Conservation (phyloP, 1,140 invertebrate genomes). For the Rhynchophorus ferrugineus region DNA sequence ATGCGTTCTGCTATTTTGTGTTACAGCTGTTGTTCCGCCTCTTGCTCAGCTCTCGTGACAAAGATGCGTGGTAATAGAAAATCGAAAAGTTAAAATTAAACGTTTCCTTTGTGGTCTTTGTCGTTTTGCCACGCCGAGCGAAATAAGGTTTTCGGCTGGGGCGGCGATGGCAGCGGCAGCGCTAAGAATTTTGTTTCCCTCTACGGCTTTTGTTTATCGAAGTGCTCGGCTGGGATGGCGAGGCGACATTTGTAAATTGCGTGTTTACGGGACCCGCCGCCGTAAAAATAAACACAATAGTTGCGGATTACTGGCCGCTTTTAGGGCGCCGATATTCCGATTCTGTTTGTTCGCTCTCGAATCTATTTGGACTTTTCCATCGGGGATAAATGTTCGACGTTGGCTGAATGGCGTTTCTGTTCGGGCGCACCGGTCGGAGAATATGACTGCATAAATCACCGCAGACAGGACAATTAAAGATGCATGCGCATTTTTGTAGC, state of each 20-base stretch:
- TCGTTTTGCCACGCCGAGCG: background rate
- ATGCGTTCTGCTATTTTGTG: too few relatives aligned
- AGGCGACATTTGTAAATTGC: conserved; percentile 6
- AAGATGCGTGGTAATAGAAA: conserved; percentile 2
- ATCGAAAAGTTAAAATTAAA: conserved; percentile 17
- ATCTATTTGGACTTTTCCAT: too few relatives aligned
- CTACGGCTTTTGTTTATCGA: conserved; percentile 15
- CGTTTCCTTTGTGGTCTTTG: conserved; percentile 17
- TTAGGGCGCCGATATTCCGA: background rate
- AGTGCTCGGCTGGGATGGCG: conserved; percentile 13
- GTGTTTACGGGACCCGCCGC: background rate
- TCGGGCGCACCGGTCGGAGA: too few relatives aligned
- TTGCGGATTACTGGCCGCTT: background rate
- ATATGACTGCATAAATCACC: too few relatives aligned
- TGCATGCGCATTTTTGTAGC: too few relatives aligned
- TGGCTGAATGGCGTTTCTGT: too few relatives aligned
- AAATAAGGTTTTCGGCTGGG: conserved; percentile 7
- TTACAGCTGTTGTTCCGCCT: too few relatives aligned
- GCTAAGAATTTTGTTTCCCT: conserved; percentile 15
- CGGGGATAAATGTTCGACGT: too few relatives aligned
- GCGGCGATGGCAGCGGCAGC: conserved; percentile 4
- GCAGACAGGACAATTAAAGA: too few relatives aligned
- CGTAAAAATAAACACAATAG: background rate
- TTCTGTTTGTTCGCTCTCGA: too few relatives aligned
- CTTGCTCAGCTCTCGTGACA: too few relatives aligned